Conservation (phyloP, 2,888 invertebrate species). For the Ectemnius continuus region DNA sequence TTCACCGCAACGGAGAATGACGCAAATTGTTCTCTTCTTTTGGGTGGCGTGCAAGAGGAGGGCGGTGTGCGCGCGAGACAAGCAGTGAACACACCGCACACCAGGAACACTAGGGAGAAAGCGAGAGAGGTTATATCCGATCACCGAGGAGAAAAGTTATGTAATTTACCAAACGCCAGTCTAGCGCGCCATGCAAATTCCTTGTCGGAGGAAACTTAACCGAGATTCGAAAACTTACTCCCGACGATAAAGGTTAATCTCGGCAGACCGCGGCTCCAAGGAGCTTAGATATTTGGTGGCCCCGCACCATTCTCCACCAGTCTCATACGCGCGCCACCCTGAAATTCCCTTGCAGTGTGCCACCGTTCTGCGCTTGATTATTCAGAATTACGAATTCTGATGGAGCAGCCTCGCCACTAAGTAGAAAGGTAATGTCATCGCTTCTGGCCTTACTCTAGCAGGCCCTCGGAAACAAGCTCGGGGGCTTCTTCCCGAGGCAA, state of each 20-base stretch:
- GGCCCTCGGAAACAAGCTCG: neutral
- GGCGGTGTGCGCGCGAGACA: neutral
- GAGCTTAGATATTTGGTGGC: conserved; percentile 52
- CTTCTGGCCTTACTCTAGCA: neutral
- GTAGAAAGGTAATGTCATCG: conserved; percentile 41
- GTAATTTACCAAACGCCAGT: conserved; percentile 60
- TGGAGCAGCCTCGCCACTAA: conserved; percentile 34
- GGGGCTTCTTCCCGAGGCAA: neutral
- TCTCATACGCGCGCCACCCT: conserved; percentile 41
- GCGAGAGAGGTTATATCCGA: conserved; percentile 26
- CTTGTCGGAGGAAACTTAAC: conserved; percentile 53
- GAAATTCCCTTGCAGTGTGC: conserved; percentile 9
- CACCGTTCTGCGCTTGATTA: conserved; percentile 37
- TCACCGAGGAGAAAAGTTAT: conserved; percentile 55
- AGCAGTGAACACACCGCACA: conserved; percentile 28
- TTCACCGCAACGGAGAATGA: conserved; percentile 28
- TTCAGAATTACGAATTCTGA: conserved; percentile 48
- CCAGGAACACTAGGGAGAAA: conserved; percentile 34
- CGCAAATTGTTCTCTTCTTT: conserved; percentile 32
- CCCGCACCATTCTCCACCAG: conserved; percentile 1
- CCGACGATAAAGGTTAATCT: conserved; percentile 58
- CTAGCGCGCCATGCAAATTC: conserved; percentile 57
- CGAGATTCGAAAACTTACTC: conserved; percentile 60
- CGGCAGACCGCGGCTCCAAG: conserved; percentile 34
- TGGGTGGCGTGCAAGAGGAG: neutral